A percentile compares a stretch with the other conserved stretches of the same genome.
These are phyloP conservation scores for Nothoprocta perdicaria DNA, from an alignment of 2,113 vertebrate genomes.

Conservation along the genomic window DNA sequence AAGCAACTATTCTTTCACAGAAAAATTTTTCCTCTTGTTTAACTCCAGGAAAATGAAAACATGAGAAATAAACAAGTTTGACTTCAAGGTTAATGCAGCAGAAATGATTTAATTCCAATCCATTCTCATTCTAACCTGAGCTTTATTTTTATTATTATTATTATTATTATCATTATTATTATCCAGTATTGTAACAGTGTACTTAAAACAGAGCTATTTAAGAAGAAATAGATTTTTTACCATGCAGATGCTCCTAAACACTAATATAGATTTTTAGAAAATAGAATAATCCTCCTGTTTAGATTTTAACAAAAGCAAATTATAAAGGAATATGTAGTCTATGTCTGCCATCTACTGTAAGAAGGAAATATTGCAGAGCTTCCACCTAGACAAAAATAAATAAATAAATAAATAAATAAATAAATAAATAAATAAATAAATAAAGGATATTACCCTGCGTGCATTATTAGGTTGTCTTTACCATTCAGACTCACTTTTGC, in stretches of 20 bases:
- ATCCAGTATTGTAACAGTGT: neutral
- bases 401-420: neutral
- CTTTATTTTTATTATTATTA: neutral
- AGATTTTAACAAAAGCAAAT: neutral
- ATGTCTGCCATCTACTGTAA: slow-evolving; percentile 77
- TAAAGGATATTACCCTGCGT: neutral
- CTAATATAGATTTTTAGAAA: slow-evolving; percentile 50
- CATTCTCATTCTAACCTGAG: neutral
- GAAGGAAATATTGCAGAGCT: neutral
- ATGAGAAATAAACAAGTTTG: slow-evolving; percentile 20
- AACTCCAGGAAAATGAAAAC: slow-evolving; percentile 25
- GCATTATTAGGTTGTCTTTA: neutral
- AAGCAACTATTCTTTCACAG: neutral
- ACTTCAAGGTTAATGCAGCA: slow-evolving; percentile 43
- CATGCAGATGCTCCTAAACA: neutral
- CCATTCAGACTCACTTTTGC: neutral
- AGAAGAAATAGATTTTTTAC: slow-evolving; percentile 42
- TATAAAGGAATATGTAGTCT: neutral
- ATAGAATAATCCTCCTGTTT: slow-evolving; percentile 18
- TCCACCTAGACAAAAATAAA: neutral
- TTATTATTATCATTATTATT: no score
- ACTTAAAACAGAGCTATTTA: slow-evolving; percentile 3
- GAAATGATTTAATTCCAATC: slow-evolving; percentile 17
- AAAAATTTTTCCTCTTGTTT: slow-evolving; percentile 25
- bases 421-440: neutral